A percentile compares a stretch with the other conserved stretches of the same genome.
These are phyloP conservation scores for Patella pellucida DNA, from an alignment of 2,888 invertebrate genomes.

Conservation along the genomic window DNA sequence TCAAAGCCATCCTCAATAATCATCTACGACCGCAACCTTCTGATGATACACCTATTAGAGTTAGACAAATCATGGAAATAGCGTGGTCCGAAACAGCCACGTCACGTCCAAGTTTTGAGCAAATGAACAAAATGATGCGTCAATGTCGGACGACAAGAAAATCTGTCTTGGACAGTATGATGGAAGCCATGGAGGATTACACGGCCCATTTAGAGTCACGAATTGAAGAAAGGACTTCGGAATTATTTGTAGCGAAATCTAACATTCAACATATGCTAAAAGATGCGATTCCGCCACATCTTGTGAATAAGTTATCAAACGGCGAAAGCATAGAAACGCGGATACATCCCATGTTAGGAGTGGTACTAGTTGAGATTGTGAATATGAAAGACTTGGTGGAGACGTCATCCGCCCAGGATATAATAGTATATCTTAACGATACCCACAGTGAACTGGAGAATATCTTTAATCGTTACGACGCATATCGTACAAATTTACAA, in stretches of 20 bases:
- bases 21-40: slow-evolving; percentile 50
- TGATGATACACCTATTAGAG: slow-evolving; percentile 42
- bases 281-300: slow-evolving; percentile 52
- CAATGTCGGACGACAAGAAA: slow-evolving; percentile 50
- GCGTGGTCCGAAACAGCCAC: slow-evolving; percentile 52
- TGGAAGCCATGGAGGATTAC: slow-evolving; percentile 65
- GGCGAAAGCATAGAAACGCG: slow-evolving; percentile 43
- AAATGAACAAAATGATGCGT: slow-evolving; percentile 51
- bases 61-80: slow-evolving; percentile 52
- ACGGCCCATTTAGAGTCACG: slow-evolving; percentile 58
- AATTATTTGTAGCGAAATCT: slow-evolving; percentile 44
- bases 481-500: slow-evolving; percentile 11
- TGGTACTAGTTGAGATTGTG: slow-evolving; percentile 31
- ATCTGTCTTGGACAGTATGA: slow-evolving; percentile 66
- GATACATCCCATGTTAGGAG: slow-evolving; percentile 35
- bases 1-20: slow-evolving; percentile 49
- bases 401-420: slow-evolving; percentile 13
- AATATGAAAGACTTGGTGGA: slow-evolving; percentile 15
- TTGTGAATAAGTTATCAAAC: slow-evolving; percentile 47
- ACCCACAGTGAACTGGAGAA: slow-evolving; percentile 23
- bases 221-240: slow-evolving; percentile 55
- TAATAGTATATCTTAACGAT: slow-evolving; percentile 26
- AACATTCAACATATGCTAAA: slow-evolving; percentile 54
- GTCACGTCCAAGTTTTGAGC: slow-evolving; percentile 53
- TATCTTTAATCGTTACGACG: slow-evolving; percentile 8